Evolutionary conservation across 2,797 vertebrate species (phyloP), one percentile per base, ranked within the genome.

Genomic region (Pempheris klunzingeri): DNA sequence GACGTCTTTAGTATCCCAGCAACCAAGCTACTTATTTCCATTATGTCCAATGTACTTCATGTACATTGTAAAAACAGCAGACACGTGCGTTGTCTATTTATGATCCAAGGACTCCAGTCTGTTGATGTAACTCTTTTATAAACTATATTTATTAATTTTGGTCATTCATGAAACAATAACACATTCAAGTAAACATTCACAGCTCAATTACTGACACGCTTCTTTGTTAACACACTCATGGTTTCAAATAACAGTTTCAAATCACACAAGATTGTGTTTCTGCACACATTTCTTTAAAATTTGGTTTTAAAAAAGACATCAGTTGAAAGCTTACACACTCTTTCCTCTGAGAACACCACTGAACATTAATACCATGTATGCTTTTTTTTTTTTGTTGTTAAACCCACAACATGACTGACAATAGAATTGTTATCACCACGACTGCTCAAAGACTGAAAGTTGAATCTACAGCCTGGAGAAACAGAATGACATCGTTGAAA

Each of bases 131-230:
- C 24, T 67, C 34, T 66, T 78, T 84, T 77, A 66, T 74, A 78
- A 85, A 77, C 26, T 55, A 39, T 62, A 63, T 86, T 84, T 86
- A 87, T 83, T 88, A 26, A 78, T 15, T 74, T 71, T 69, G 14
- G 15, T 72, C 20, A 28, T 60, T 74, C 43, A 72, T 66, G 44
- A 80, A 54, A 76, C 54, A 10, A 53, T 32, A 49, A 80, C 32
- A 61, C 50, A 72, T 38, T 80, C 44, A 72, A 63, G 59, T 66
- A 67, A 74, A 82, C 68, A 80, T 36, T 70, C 69, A 83, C 30
- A 70, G 41, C 59, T 71, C 62, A 41, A 50, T 32, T 60, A 68
- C 52, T 17, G 59, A 72, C 47, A 41, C 54, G 66, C 60, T 7
- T 68, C 11, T 59, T 65, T 73, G 28, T 44, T 49, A 41, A 81